These are phyloP conservation scores for Gorsachius magnificus DNA, from an alignment of 2,797 vertebrate species.

Conservation along the genomic window DNA sequence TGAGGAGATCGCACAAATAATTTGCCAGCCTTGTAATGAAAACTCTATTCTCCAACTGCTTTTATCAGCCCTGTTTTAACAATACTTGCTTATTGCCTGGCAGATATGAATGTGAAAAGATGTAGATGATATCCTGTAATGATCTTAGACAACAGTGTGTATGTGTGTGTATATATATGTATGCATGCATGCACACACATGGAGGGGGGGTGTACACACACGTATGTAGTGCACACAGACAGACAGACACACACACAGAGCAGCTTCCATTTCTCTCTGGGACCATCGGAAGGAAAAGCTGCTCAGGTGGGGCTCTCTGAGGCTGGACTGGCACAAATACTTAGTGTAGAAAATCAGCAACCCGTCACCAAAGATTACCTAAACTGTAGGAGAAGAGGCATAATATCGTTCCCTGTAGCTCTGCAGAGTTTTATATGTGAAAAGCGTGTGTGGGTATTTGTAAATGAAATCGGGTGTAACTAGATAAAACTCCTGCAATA, in stretches of 20 bases:
- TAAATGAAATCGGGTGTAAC: background rate
- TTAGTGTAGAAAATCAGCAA: background rate
- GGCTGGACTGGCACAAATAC: background rate
- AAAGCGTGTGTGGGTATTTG: background rate
- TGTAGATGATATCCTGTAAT: background rate
- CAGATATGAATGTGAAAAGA: background rate
- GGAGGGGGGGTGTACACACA: too few relatives aligned
- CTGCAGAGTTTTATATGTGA: background rate
- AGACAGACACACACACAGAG: too few relatives aligned
- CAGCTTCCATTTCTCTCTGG: background rate
- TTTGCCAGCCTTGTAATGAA: background rate
- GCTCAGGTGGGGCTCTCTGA: background rate
- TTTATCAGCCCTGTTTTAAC: background rate
- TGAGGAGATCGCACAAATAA: background rate
- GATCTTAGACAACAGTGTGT: background rate
- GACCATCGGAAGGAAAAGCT: background rate
- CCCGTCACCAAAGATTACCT: background rate
- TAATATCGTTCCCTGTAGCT: background rate
- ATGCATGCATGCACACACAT: too few relatives aligned
- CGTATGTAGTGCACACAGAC: too few relatives aligned
- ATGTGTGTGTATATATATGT: too few relatives aligned
- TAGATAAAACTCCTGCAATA: background rate
- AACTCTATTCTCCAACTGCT: background rate
- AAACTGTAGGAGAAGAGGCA: background rate
- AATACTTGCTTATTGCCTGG: background rate